These are phyloP conservation scores for Pithys albifrons DNA, from an alignment of 2,113 vertebrate species.

Conservation along the genomic window DNA sequence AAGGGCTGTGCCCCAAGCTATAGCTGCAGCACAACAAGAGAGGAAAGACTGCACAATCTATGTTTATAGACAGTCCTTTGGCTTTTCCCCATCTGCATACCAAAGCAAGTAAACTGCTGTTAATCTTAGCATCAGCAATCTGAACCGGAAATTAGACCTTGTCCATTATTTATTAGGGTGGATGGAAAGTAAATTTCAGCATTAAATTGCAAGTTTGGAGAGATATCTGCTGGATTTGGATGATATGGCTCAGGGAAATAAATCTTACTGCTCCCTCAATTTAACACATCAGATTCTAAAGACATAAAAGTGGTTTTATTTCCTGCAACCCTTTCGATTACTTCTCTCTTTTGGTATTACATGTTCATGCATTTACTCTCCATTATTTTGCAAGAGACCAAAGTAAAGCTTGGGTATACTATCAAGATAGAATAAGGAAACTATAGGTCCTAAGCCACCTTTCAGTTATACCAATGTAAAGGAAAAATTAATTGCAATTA, in stretches of 20 bases:
- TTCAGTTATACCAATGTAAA: background rate
- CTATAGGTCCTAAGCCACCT: background rate
- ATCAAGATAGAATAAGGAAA: background rate
- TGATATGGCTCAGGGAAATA: background rate
- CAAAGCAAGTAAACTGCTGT: background rate
- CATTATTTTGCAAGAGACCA: background rate
- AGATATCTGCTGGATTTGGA: background rate
- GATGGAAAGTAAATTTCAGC: slow-evolving; percentile 13
- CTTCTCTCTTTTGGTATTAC: background rate
- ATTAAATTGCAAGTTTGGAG: slow-evolving; percentile 3
- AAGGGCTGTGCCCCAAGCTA: background rate
- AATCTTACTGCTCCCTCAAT: background rate
- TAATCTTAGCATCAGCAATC: slow-evolving; percentile 7
- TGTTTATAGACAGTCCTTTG: background rate
- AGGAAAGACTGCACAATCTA: background rate
- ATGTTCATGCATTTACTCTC: background rate
- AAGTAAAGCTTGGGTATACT: background rate
- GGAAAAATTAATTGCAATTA: background rate
- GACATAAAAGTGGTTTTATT: background rate
- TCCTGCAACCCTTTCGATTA: background rate
- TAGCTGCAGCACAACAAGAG: background rate
- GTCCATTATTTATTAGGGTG: slow-evolving; percentile 10
- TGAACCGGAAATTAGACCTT: background rate
- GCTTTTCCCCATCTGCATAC: background rate
- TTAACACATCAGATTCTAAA: background rate